Evolutionary conservation across 2,888 invertebrate species (phyloP), one percentile per base, ranked within the genome.

Genomic region (Chymomyza fuscimana): DNA sequence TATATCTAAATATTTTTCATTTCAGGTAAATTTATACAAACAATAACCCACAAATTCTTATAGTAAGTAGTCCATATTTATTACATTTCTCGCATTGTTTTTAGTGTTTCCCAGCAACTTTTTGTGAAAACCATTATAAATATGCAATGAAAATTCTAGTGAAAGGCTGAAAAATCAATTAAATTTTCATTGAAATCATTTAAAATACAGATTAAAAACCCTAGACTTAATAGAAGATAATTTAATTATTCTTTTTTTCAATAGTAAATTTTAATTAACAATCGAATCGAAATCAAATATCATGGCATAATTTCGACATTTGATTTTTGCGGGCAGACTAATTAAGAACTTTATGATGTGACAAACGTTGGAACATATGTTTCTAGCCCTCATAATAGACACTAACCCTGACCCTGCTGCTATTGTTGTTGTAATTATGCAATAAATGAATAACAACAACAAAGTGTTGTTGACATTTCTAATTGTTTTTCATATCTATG

Each of bases 391-490:
- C 67, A 78, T 77, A 63, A 64, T 36, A 62, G 40, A 51, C 52
- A 64, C 7, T 67, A 64, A 60, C 73, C 67, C 67, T 71, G 76
- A 78, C 65, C 70, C 69, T 32, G 7, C 32, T 32, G 9, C 32
- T 32, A 32, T 46, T 46, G 40, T 79, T 54, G 63, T 70, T 80
- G 83, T 80, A 83, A 83, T 83, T 86, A 83, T 74, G 73, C 67
- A 71, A 63, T 63, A 64, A 69, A 72, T 32, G 58, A 65, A 64
- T 72, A 70, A 68, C 70, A 76, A 59, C 63, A 72, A 82, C 80
- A 82, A 46, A 82, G 75, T 86, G 81, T 84, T 86, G 86, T 84
- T 86, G 86, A 84, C 84, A 84, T 81, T 71, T 74, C 51, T 73
- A 84, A 84, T 84, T 80, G 81, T 75, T 74, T 74, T 69, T 70